Conservation (phyloP, 2,888 invertebrate species). For the Caenorhabditis sp. region DNA sequence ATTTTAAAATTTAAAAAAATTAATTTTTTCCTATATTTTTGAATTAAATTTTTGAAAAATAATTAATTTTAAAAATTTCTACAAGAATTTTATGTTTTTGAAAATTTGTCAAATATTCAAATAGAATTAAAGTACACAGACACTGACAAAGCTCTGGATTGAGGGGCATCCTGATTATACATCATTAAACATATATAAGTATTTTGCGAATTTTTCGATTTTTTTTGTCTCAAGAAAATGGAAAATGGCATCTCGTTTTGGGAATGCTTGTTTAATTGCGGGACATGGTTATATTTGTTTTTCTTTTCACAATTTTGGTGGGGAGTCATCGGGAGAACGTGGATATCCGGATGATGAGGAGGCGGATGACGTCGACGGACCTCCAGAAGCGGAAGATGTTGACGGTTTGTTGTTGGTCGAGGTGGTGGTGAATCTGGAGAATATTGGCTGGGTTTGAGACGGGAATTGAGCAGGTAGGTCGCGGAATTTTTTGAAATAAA, state of each 20-base stretch:
- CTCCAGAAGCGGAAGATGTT: conserved; percentile 26
- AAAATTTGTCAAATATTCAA: no score
- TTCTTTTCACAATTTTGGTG: conserved; percentile 12
- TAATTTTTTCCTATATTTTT: background rate
- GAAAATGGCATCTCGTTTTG: background rate
- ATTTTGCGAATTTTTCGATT: conserved; percentile 1
- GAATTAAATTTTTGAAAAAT: no score
- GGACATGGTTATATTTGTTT: no score
- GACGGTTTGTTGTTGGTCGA: conserved; percentile 23
- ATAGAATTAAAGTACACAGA: no score
- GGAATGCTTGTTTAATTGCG: background rate
- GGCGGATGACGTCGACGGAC: conserved; percentile 37
- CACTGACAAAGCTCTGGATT: no score
- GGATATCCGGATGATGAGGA: conserved; percentile 25
- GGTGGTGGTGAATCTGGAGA: conserved; percentile 10
- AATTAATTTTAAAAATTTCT: no score
- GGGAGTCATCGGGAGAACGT: conserved; percentile 34
- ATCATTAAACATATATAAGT: no score
- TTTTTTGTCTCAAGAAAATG: no score
- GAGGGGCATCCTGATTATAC: background rate
- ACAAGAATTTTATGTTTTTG: no score
- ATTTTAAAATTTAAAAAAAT: background rate
- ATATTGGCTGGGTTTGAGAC: no score
- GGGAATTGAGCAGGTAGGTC: no score
- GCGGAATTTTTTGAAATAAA: no score